Evolutionary conservation across 2,888 invertebrate genomes (phyloP).

Genomic region (Gymnoscelis rufifasciata): DNA sequence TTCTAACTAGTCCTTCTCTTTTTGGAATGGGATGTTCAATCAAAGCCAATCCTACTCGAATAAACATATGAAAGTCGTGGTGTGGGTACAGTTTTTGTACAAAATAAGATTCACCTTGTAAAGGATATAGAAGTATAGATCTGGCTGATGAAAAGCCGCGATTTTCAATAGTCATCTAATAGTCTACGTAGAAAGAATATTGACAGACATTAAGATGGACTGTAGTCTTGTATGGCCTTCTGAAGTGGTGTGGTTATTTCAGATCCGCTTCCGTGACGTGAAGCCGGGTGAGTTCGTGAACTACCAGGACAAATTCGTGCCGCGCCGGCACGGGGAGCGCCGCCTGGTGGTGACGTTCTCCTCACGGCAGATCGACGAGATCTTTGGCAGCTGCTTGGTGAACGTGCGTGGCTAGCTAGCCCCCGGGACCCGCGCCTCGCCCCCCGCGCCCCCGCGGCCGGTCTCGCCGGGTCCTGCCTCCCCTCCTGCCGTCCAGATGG

Average conservation of each 20-base stretch:
- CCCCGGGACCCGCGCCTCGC: slow-evolving; percentile 67
- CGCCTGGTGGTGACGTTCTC: slow-evolving; percentile 83
- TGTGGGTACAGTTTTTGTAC: too few relatives aligned
- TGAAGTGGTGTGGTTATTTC: slow-evolving; percentile 20
- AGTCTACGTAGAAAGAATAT: too few relatives aligned
- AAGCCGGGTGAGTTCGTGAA: slow-evolving; percentile 81
- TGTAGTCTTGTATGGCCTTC: too few relatives aligned
- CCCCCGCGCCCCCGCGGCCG: slow-evolving; percentile 59
- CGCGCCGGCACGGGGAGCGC: slow-evolving; percentile 79
- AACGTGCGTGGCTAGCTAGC: slow-evolving; percentile 75
- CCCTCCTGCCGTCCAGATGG: slow-evolving; percentile 56
- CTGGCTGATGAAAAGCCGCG: too few relatives aligned
- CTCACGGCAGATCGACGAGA: slow-evolving; percentile 82
- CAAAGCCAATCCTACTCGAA: not conserved
- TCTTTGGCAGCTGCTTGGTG: slow-evolving; percentile 79
- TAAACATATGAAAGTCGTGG: too few relatives aligned
- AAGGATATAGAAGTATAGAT: too few relatives aligned
- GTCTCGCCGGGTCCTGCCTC: slow-evolving; percentile 61
- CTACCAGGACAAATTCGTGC: slow-evolving; percentile 80
- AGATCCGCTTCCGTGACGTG: slow-evolving; percentile 80
- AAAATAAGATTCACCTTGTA: too few relatives aligned
- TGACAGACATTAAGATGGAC: too few relatives aligned
- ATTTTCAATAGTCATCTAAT: too few relatives aligned
- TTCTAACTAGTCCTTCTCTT: not conserved
- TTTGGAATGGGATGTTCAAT: too few relatives aligned